A percentile compares a stretch with the other conserved stretches of the same genome.
Evolutionary conservation across 1,140 invertebrate genomes (phyloP).

Genomic region (Lepidostoma basale): DNA sequence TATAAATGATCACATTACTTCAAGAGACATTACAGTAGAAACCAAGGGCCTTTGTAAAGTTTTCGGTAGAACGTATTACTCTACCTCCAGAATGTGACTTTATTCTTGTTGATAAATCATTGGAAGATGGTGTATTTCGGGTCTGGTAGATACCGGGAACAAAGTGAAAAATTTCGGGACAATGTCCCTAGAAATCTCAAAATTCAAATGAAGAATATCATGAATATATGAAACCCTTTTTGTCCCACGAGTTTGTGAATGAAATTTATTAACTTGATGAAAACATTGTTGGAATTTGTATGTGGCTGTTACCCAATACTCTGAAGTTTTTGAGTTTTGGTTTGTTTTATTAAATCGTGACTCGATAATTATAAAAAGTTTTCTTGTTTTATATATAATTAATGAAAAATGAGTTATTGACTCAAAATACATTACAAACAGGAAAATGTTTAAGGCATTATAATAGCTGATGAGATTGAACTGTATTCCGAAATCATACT

Average conservation of each 20-base stretch:
- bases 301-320: no score
- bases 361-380: no score
- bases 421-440: no score
- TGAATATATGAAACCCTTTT: no score
- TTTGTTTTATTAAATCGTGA: no score
- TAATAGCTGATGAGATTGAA: conserved; percentile 63
- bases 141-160: not conserved
- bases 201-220: no score
- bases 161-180: not conserved
- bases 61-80: not conserved
- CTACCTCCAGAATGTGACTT: not conserved
- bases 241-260: no score
- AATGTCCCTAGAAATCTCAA: not conserved
- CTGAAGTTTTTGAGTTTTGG: no score
- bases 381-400: not conserved
- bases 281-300: no score
- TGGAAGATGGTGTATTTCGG: no score
- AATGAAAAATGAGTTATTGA: not conserved
- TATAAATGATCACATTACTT: no score
- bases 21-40: not conserved
- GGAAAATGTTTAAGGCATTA: not conserved
- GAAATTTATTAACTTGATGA: no score
- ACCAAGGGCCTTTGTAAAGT: not conserved
- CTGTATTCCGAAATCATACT: conserved; percentile 67
- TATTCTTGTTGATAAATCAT: not conserved